These are phyloP conservation scores for Gobiocypris rarus DNA, from an alignment of 2,113 vertebrate genomes.

Conservation along the genomic window DNA sequence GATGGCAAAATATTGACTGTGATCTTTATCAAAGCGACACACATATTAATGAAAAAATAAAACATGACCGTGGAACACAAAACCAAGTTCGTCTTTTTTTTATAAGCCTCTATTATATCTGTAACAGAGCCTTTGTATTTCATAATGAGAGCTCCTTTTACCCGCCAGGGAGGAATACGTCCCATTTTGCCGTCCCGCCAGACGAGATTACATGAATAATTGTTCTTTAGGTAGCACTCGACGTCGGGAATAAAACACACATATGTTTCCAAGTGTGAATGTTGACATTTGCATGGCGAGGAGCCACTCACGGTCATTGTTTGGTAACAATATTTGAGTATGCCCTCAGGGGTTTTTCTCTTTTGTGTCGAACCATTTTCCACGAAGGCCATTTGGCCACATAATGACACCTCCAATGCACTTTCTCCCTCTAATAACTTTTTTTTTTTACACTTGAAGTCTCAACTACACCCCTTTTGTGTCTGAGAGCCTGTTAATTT, in stretches of 20 bases:
- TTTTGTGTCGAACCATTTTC: slow-evolving; percentile 60
- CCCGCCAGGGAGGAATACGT: slow-evolving; percentile 57
- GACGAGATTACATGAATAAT: slow-evolving; percentile 59
- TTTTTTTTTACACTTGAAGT: slow-evolving; percentile 56
- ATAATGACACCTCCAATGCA: slow-evolving; percentile 62
- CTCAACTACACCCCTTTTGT: slow-evolving; percentile 53
- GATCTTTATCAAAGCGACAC: slow-evolving; percentile 53
- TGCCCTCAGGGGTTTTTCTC: slow-evolving; percentile 56
- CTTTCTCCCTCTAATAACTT: slow-evolving; percentile 62
- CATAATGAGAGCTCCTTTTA: slow-evolving; percentile 63
- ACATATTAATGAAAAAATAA: slow-evolving; percentile 63
- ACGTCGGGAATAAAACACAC: slow-evolving; percentile 61
- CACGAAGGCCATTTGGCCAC: slow-evolving; percentile 62
- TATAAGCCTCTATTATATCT: slow-evolving; percentile 63
- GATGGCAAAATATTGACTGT: slow-evolving; percentile 58
- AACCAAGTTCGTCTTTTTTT: slow-evolving; percentile 53
- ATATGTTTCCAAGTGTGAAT: slow-evolving; percentile 67
- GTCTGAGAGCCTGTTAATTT: slow-evolving; percentile 56
- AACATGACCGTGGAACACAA: slow-evolving; percentile 56
- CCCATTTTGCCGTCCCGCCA: slow-evolving; percentile 57
- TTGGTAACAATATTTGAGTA: slow-evolving; percentile 65
- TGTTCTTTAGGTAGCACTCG: slow-evolving; percentile 66
- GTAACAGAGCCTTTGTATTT: slow-evolving; percentile 63
- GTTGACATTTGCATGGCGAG: slow-evolving; percentile 67
- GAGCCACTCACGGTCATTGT: slow-evolving; percentile 63